Percentiles rank a stretch among this genome's conserved stretches.
These are phyloP conservation scores for Drosophila rubida DNA, from an alignment of 2,888 invertebrate species.

Conservation along the genomic window DNA sequence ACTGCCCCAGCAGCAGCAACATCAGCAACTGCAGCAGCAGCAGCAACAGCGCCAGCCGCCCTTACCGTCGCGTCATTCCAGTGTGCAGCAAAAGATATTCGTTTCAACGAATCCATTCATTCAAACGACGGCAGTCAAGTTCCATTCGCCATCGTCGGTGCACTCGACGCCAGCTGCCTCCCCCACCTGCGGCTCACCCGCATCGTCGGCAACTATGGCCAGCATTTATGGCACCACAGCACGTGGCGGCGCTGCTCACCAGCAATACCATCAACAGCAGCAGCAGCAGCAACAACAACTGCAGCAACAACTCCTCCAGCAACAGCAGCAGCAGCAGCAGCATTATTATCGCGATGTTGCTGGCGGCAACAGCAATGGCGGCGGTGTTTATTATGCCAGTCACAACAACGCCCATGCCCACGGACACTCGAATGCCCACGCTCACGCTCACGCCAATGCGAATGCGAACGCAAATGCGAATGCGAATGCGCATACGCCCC, in stretches of 20 bases:
- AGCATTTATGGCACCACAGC: constrained; percentile 77
- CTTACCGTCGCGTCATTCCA: constrained; percentile 83
- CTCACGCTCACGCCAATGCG: constrained; percentile 41
- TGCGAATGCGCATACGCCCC: constrained; percentile 48
- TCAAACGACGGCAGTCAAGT: constrained; percentile 84
- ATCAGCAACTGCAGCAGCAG: constrained; percentile 59
- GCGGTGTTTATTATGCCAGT: constrained; percentile 67
- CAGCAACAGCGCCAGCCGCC: constrained; percentile 81
- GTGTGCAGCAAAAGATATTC: constrained; percentile 85
- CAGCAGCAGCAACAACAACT: constrained; percentile 43
- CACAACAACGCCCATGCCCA: constrained; percentile 61
- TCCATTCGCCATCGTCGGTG: constrained; percentile 76
- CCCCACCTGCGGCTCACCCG: constrained; percentile 81
- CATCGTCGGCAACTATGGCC: constrained; percentile 55
- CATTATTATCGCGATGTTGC: constrained; percentile 68
- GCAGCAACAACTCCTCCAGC: constrained; percentile 46
- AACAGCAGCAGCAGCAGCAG: constrained; percentile 50
- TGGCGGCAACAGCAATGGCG: constrained; percentile 61
- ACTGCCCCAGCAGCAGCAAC: constrained; percentile 72
- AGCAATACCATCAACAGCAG: constrained; percentile 49
- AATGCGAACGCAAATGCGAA: constrained; percentile 44
- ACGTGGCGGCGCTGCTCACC: constrained; percentile 59
- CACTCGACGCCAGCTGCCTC: constrained; percentile 69
- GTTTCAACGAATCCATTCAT: constrained; percentile 85
- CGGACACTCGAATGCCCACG: constrained; percentile 42